Conservation (phyloP, 1,140 invertebrate species). For the Aphidius gifuensis region DNA sequence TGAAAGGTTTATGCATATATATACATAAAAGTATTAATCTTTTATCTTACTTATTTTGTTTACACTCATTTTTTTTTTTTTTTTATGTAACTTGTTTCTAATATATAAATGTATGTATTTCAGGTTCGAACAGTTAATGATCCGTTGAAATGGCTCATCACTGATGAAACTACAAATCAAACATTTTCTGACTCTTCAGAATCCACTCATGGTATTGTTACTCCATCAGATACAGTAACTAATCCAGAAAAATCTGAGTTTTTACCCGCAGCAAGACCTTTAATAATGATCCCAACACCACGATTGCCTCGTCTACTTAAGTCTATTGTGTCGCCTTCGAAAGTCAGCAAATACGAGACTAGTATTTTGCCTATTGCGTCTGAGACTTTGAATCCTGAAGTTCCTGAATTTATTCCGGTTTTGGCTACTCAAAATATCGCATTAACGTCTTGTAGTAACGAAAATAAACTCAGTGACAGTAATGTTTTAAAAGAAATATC, state of each 20-base stretch:
- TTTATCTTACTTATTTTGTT: too few relatives aligned
- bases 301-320: constrained; percentile 59
- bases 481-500: constrained; percentile 16
- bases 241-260: constrained; percentile 32
- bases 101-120: constrained; percentile 14
- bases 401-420: constrained; percentile 78
- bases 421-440: constrained; percentile 1
- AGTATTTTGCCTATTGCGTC: constrained; percentile 33
- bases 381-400: constrained; percentile 77
- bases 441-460: neutral
- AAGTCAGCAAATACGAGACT: constrained; percentile 38
- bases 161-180: constrained; percentile 56
- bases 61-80: neutral
- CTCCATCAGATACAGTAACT: constrained; percentile 7
- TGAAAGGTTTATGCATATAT: too few relatives aligned
- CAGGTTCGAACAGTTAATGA: constrained; percentile 77
- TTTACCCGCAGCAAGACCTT: constrained; percentile 58
- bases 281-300: constrained; percentile 64
- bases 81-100: neutral
- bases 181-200: constrained; percentile 49
- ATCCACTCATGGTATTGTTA: constrained; percentile 10
- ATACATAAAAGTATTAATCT: too few relatives aligned
- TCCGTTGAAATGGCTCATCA: constrained; percentile 84
- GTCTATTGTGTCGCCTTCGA: constrained; percentile 25
- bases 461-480: neutral